These are phyloP conservation scores for Brachionus asplanchnoidis DNA, from an alignment of 1,140 invertebrate species.

Conservation along the genomic window DNA sequence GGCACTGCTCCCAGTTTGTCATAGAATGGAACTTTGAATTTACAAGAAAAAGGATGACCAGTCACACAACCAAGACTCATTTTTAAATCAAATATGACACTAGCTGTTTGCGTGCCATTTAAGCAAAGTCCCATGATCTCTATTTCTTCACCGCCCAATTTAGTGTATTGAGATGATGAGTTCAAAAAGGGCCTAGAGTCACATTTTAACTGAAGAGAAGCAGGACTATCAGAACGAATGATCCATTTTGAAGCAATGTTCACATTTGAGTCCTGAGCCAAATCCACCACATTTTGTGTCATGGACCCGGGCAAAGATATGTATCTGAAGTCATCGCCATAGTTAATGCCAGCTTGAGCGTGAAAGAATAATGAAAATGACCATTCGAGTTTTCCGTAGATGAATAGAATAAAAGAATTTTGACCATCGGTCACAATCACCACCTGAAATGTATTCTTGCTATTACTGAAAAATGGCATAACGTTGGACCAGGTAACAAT, in stretches of 20 bases:
- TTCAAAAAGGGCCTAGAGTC: no score
- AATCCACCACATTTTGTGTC: background rate
- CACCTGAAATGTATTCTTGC: background rate
- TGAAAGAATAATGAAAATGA: no score
- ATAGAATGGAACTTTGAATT: no score
- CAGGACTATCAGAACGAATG: background rate
- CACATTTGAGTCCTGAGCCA: background rate
- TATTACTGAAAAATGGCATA: background rate
- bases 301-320: background rate
- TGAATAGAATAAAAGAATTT: background rate
- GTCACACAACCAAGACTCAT: no score
- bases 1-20: no score
- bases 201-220: no score
- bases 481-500: background rate
- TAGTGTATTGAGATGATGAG: background rate
- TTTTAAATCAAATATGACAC: no score
- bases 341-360: no score
- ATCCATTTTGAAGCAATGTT: background rate
- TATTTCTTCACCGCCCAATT: no score
- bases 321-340: background rate
- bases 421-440: background rate
- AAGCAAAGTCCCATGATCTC: no score
- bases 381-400: background rate
- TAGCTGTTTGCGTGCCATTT: no score
- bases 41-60: no score